Base-by-base conservation (phyloP, 2,113 vertebrate species). In the Cardinalis cardinalis region DNA sequence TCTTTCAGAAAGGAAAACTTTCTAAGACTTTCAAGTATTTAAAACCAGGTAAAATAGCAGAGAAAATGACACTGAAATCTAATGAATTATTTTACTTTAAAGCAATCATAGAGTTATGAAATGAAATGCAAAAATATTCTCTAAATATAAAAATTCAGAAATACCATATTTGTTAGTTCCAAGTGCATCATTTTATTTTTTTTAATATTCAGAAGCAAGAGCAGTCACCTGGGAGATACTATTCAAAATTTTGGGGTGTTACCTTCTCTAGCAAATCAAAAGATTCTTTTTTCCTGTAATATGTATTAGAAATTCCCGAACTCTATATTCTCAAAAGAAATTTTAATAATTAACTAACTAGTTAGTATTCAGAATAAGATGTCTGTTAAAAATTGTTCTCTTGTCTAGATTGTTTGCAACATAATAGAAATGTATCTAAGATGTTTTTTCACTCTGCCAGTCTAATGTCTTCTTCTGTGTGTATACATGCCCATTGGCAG, bases 321-420 rank as follows among this genome's bases (percentile, higher is more conserved):
- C 6, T 51, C 17, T 85, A 51, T 75, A 80, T 86, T 92, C 82
- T 94, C 76, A 89, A 93, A 95, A 95, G 75, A 83, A 44, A 77
- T 89, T 55, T 95, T 77, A 92, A 78, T 90, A 94, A 93, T 94
- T 94, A 94, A 94, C 59, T 80, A 94, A 68, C 64, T 95, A 66
- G 49, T 89, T 87, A 83, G 6, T 90, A 88, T 87, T 92, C 80
- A 92, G 90, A 93, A 89, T 88, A 78, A 87, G 81, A 80, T 94
- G 29, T 78, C 87, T 90, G 59, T 84, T 97, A 73, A 65, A 69
- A 71, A 92, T 89, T 94, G 48, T 84, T 94, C 77, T 94, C 91
- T 78, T 82, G 32, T 82, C 86, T 94, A 32, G 43, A 66, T 94
- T 95, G 41, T 90, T 89, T 86, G 59, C 81, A 91, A 88, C 56